Evolutionary conservation across 1,140 invertebrate genomes (phyloP).

Genomic region (Physella acuta): DNA sequence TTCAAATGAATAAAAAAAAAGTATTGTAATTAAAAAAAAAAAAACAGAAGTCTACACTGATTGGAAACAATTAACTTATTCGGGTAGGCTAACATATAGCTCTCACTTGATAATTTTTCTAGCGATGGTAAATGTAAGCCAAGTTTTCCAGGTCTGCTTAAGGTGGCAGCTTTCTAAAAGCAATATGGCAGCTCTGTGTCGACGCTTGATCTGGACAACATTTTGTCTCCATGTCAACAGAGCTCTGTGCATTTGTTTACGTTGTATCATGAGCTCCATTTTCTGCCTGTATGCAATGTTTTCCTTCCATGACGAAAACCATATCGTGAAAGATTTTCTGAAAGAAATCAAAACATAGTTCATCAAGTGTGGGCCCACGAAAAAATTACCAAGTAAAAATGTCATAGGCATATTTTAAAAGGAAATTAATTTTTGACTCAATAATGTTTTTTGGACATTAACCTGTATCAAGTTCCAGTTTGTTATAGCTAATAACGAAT

Average conservation of each 20-base stretch:
- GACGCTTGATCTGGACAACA: slow-evolving; percentile 11
- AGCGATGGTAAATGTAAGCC: slow-evolving; percentile 13
- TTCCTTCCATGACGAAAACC: slow-evolving; percentile 11
- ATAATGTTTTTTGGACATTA: no score
- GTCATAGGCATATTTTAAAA: no score
- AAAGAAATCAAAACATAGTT: no score
- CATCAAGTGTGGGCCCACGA: no score
- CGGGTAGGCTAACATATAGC: neutral
- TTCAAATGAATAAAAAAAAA: neutral
- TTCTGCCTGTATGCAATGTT: slow-evolving; percentile 5
- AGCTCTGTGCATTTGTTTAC: slow-evolving; percentile 15
- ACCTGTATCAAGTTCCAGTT: no score
- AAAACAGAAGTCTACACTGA: neutral
- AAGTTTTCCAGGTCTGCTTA: neutral
- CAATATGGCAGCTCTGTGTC: slow-evolving; percentile 22
- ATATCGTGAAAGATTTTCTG: slow-evolving; percentile 25
- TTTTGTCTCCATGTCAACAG: slow-evolving; percentile 24
- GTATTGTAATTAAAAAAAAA: neutral
- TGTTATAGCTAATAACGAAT: no score
- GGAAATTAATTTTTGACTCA: no score
- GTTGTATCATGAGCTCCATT: slow-evolving; percentile 7
- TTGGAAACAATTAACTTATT: neutral
- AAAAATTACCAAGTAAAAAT: no score
- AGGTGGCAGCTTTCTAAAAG: slow-evolving; percentile 27
- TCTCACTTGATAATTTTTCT: slow-evolving; percentile 14